Conservation (phyloP, 2,888 invertebrate genomes). For the Drosophila hamatofila region DNA sequence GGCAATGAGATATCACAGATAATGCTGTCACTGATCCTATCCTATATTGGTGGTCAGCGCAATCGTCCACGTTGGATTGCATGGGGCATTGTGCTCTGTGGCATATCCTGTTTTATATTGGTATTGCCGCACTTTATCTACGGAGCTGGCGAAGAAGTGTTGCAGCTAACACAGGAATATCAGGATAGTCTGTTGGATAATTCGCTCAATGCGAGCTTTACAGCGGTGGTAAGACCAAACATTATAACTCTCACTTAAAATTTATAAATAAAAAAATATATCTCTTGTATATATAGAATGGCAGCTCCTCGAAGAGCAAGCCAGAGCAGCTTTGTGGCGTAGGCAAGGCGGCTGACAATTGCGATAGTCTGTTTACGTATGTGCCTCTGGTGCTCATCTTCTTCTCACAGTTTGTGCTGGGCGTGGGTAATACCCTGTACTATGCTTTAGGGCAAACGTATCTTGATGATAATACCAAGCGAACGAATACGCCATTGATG, state of each 20-base stretch:
- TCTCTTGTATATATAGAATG: conserved; percentile 54
- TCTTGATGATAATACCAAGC: conserved; percentile 89
- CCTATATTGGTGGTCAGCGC: conserved; percentile 89
- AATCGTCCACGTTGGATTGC: conserved; percentile 90
- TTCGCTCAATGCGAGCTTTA: conserved; percentile 34
- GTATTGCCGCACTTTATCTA: conserved; percentile 88
- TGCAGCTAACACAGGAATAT: conserved; percentile 84
- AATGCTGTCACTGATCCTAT: conserved; percentile 87
- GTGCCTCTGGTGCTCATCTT: conserved; percentile 88
- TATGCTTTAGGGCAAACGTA: conserved; percentile 89
- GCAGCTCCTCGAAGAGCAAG: conserved; percentile 43
- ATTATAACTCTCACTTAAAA: not conserved
- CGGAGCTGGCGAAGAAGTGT: conserved; percentile 86
- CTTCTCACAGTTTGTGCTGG: conserved; percentile 89
- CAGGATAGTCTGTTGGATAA: conserved; percentile 56
- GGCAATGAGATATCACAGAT: conserved; percentile 90
- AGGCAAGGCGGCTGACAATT: conserved; percentile 82
- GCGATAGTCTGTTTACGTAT: conserved; percentile 85
- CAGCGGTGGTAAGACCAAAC: conserved; percentile 70
- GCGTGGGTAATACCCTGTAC: conserved; percentile 89
- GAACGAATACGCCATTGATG: conserved; percentile 88
- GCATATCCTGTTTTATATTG: conserved; percentile 87
- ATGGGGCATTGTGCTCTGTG: conserved; percentile 88
- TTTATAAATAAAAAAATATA: not conserved
- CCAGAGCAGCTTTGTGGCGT: conserved; percentile 77